Conservation (phyloP, 2,113 vertebrate species). For the Eptesicus fuscus region DNA sequence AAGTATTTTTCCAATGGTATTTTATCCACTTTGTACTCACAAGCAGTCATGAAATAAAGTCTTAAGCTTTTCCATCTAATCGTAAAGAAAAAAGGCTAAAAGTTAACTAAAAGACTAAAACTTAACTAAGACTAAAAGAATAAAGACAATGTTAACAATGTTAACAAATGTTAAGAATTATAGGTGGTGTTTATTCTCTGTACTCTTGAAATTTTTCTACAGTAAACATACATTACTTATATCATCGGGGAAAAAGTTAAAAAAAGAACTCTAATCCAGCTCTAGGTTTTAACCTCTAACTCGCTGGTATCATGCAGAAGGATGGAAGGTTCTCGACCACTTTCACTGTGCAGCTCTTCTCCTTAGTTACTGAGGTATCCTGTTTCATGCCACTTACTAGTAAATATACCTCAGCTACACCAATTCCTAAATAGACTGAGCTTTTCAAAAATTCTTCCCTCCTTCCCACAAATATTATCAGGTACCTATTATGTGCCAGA, state of each 20-base stretch:
- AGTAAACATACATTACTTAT: constrained; percentile 6
- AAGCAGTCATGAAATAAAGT: constrained; percentile 24
- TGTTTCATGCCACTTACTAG: neutral
- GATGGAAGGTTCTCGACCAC: neutral
- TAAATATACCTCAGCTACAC: neutral
- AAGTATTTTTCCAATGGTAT: constrained; percentile 17
- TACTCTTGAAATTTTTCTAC: neutral
- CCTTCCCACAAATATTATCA: constrained; percentile 4
- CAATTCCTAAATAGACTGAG: neutral
- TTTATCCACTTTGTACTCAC: constrained; percentile 22
- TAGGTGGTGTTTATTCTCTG: neutral
- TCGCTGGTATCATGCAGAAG: neutral
- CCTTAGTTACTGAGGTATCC: neutral
- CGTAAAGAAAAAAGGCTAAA: neutral
- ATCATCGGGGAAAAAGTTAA: neutral
- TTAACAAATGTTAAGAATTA: neutral
- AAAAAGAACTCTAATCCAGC: neutral
- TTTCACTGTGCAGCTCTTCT: neutral
- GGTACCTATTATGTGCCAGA: neutral
- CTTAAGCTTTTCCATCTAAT: constrained; percentile 6
- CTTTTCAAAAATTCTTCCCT: neutral
- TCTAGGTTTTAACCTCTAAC: neutral
- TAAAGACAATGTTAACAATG: neutral
- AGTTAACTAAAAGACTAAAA: neutral
- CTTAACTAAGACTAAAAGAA: neutral